phyloP scores from a whole-genome alignment of 1,140 invertebrate species.

The Stenopsyche tienmushanensis region DNA sequence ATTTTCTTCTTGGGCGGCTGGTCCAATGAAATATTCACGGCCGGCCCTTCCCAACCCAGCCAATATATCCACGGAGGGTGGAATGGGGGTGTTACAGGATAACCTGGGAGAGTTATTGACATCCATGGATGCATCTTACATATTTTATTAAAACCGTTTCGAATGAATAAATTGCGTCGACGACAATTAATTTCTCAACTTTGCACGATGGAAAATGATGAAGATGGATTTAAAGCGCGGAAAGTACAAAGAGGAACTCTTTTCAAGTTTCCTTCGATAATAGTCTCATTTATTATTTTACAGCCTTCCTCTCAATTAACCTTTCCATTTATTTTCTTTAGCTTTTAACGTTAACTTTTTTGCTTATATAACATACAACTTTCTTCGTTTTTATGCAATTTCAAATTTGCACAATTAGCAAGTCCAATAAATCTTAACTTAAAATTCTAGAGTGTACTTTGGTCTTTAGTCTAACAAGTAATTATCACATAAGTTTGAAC shows the following conservation, averaged over 20 bases:
- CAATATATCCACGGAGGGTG: not conserved
- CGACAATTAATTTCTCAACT: not conserved
- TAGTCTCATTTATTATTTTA: too few relatives aligned
- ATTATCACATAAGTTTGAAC: too few relatives aligned
- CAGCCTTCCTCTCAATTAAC: not conserved
- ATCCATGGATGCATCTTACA: conserved; percentile 2
- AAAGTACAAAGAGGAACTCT: not conserved
- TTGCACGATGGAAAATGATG: not conserved
- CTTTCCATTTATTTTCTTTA: too few relatives aligned
- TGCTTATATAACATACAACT: too few relatives aligned
- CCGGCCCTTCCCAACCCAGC: not conserved
- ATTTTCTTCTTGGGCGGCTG: not conserved
- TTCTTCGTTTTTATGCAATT: too few relatives aligned
- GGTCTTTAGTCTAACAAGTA: too few relatives aligned
- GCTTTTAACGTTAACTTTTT: too few relatives aligned
- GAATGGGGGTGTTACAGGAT: not conserved
- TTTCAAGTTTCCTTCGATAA: not conserved
- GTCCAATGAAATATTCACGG: conserved; percentile 18
- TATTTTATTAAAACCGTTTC: conserved; percentile 1
- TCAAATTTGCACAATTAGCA: too few relatives aligned
- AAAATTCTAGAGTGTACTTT: too few relatives aligned
- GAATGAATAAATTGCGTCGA: not conserved
- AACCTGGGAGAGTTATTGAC: conserved; percentile 5
- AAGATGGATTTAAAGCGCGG: not conserved
- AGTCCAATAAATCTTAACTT: too few relatives aligned